Conservation (phyloP, 1,140 invertebrate genomes). For the Notospermus geniculatus region DNA sequence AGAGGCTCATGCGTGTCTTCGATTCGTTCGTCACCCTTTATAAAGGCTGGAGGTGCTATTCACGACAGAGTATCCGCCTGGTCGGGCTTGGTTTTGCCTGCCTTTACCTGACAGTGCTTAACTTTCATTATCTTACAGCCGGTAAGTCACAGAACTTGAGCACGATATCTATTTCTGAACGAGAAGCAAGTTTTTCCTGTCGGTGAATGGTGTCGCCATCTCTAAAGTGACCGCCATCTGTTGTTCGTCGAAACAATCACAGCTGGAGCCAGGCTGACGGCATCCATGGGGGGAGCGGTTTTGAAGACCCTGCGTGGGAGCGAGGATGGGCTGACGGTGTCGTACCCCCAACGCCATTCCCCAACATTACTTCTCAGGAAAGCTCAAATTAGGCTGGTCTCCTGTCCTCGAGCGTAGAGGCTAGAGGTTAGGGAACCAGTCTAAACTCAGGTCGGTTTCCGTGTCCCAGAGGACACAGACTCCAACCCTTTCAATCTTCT, state of each 20-base stretch:
- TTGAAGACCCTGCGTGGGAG: too few relatives aligned
- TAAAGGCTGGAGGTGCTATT: constrained; percentile 54
- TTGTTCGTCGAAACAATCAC: not conserved
- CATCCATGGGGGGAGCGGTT: too few relatives aligned
- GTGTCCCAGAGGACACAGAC: too few relatives aligned
- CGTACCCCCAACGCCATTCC: too few relatives aligned
- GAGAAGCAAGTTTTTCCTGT: not conserved
- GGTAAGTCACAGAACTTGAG: constrained; percentile 52
- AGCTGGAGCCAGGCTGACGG: not conserved
- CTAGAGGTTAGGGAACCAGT: too few relatives aligned
- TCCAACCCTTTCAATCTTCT: too few relatives aligned
- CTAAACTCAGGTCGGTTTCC: too few relatives aligned
- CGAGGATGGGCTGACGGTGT: too few relatives aligned
- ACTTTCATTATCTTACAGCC: constrained; percentile 61
- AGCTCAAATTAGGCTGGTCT: too few relatives aligned
- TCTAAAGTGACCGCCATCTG: not conserved
- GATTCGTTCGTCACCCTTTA: constrained; percentile 26
- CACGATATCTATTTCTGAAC: not conserved
- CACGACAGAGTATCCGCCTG: constrained; percentile 50
- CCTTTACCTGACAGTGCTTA: constrained; percentile 63
- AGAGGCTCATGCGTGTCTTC: not conserved
- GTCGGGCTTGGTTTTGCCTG: constrained; percentile 59
- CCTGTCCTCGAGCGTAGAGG: too few relatives aligned
- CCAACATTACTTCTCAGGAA: too few relatives aligned
- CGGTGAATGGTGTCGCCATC: not conserved